Evolutionary conservation across 2,888 invertebrate species (phyloP), one percentile per base, ranked within the genome.

Genomic region (Neocrepidodera transversa): DNA sequence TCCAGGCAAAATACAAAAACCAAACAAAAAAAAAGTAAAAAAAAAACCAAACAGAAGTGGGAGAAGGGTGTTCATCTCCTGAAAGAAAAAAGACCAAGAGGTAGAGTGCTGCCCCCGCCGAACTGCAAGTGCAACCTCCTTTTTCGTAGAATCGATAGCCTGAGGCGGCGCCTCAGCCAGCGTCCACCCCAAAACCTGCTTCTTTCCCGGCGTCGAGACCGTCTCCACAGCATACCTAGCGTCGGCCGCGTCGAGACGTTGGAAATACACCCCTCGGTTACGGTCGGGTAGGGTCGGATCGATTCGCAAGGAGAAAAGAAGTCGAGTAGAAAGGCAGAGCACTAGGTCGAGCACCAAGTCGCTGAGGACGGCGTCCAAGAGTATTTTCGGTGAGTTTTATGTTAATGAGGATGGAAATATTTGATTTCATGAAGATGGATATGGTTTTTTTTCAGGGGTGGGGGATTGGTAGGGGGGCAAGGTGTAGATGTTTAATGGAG

Each of bases 191-290:
- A 71, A 71, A 69, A 67, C 68, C 67, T 63, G 71, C 74, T 74
- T 77, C 74, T 73, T 74, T 67, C 64, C 63, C 45, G 49, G 50
- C 56, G 51, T 64, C 60, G 49, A 20, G 71, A 73, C 68, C 72
- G 73, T 43, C 76, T 78, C 75, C 80, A 80, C 79, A 79, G 77
- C 83, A 82, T 80, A 82, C 80, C 79, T 82, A 82, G 82, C 82
- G 81, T 77, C 79, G 79, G 79, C 81, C 74, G 81, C 81, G 82
- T 69, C 74, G 73, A 75, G 78, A 78, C 78, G 78, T 45, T 77
- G 74, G 14, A 73, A 72, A 69, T 73, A 74, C 76, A 72, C 76
- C 75, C 74, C 74, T 73, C 74, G 71, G 63, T 63, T 51, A 64
- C 54, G 65, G 52, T 75, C 75, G 76, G 72, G 60, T 52, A 62